Evolutionary conservation across 1,140 invertebrate genomes (phyloP).

Genomic region (Drosophila ercepeae): DNA sequence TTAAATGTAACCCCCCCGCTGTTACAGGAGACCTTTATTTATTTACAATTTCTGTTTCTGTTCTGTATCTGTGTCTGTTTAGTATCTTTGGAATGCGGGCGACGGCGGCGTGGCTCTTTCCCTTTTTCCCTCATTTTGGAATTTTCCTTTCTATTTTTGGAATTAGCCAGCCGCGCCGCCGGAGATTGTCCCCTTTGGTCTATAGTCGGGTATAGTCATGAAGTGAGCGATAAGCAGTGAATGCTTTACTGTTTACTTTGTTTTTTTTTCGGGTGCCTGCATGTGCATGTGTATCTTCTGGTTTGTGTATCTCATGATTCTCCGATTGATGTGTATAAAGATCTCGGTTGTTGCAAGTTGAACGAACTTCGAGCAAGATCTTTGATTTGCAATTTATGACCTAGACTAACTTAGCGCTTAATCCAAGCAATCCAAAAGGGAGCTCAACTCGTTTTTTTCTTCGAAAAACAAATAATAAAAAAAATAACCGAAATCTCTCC

Average conservation of each 20-base stretch:
- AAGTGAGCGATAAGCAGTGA: slow-evolving; percentile 34
- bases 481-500: slow-evolving; percentile 23
- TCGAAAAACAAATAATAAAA: slow-evolving; percentile 18
- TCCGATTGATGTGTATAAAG: slow-evolving; percentile 5
- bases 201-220: slow-evolving; percentile 29
- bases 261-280: slow-evolving; percentile 8
- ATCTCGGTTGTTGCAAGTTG: slow-evolving; percentile 65
- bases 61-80: not conserved
- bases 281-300: slow-evolving; percentile 32
- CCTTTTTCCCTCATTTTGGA: slow-evolving; percentile 53
- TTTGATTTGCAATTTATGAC: slow-evolving; percentile 62
- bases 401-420: slow-evolving; percentile 67
- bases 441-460: slow-evolving; percentile 53
- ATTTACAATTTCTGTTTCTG: slow-evolving; percentile 23
- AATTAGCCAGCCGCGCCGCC: slow-evolving; percentile 48
- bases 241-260: slow-evolving; percentile 2
- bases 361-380: slow-evolving; percentile 52
- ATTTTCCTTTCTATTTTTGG: slow-evolving; percentile 64
- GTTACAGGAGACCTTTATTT: slow-evolving; percentile 24
- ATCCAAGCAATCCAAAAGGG: slow-evolving; percentile 40
- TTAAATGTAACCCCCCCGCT: slow-evolving; percentile 47
- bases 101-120: not conserved
- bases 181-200: slow-evolving; percentile 19
- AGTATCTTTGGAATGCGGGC: slow-evolving; percentile 26
- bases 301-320: slow-evolving; percentile 35